Evolutionary conservation across 2,888 invertebrate species (phyloP).

Genomic region (Rhimphoctona megacephalus): DNA sequence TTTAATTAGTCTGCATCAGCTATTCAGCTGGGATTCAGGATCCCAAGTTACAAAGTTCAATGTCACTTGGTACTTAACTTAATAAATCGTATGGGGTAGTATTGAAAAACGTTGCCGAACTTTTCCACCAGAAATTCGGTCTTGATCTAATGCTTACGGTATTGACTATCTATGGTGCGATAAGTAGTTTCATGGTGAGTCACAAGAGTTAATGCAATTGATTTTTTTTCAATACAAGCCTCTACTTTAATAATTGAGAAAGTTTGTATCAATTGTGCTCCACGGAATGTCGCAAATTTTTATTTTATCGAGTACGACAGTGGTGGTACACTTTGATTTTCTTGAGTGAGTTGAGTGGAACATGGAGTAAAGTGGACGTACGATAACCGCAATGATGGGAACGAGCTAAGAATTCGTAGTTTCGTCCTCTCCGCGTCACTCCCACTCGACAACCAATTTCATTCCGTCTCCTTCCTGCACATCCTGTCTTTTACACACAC

Average conservation of each 20-base stretch:
- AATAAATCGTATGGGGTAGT: neutral
- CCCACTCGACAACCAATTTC: conserved; percentile 43
- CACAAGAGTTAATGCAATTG: neutral
- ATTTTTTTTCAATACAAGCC: neutral
- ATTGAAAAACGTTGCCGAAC: neutral
- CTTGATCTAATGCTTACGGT: neutral
- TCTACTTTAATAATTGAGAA: neutral
- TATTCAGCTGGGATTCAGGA: too few species aligned
- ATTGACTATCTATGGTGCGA: neutral
- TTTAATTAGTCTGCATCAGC: too few species aligned
- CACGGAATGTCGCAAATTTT: conserved; percentile 24
- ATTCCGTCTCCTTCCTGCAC: conserved; percentile 18
- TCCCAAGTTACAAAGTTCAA: too few species aligned
- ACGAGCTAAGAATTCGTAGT: conserved; percentile 55
- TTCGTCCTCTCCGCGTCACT: conserved; percentile 36
- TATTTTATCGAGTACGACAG: conserved; percentile 7
- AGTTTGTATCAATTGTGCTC: neutral
- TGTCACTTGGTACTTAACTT: neutral
- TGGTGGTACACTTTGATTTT: conserved; percentile 38
- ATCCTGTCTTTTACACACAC: neutral
- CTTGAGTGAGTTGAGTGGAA: conserved; percentile 25
- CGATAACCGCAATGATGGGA: conserved; percentile 52
- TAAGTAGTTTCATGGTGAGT: neutral
- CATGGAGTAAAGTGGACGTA: conserved; percentile 47
- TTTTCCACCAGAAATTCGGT: neutral